Percentiles rank a stretch among this genome's conserved stretches.
These are phyloP conservation scores for Cirrhinus molitorella DNA, from an alignment of 2,797 vertebrate genomes.

Conservation along the genomic window DNA sequence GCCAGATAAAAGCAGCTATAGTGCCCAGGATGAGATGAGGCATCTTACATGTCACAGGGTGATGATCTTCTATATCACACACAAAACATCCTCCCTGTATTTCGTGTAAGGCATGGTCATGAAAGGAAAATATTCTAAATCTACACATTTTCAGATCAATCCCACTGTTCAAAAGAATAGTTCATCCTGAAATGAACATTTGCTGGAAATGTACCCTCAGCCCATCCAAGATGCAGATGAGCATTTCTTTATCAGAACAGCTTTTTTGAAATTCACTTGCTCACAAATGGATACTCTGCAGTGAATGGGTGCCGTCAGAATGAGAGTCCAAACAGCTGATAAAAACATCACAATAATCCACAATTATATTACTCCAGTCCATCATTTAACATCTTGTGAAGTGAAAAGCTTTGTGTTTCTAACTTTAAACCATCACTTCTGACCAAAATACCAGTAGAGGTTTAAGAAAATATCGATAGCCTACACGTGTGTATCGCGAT, in stretches of 20 bases:
- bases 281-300: background rate
- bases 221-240: background rate
- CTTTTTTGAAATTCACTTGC: background rate
- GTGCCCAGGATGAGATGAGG: constrained; percentile 2
- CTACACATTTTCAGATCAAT: background rate
- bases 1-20: constrained; percentile 12
- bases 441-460: background rate
- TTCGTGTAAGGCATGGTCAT: constrained; percentile 10
- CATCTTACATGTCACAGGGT: background rate
- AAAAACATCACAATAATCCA: background rate
- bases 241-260: background rate
- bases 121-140: constrained; percentile 5
- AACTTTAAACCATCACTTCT: background rate
- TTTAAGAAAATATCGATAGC: no score
- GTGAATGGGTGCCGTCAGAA: background rate
- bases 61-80: background rate
- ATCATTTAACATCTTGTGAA: background rate
- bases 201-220: background rate
- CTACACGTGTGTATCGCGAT: no score
- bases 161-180: background rate
- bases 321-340: background rate
- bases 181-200: background rate
- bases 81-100: constrained; percentile 17
- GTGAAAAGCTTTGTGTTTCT: background rate
- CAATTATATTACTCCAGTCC: background rate